These are phyloP conservation scores for Aricia agestis DNA, from an alignment of 1,140 invertebrate species.

Conservation along the genomic window DNA sequence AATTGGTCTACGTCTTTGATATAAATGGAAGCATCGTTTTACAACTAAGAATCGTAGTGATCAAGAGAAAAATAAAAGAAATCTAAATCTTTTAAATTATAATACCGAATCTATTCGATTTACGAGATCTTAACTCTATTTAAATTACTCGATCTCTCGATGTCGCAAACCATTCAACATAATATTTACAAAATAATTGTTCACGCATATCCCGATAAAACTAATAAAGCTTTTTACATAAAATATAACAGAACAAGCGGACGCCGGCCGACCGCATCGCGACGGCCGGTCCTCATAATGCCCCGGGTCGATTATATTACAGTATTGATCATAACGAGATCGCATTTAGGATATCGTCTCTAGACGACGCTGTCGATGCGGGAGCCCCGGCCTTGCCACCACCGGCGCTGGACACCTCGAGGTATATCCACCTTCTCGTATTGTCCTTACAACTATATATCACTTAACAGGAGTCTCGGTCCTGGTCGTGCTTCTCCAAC, in stretches of 20 bases:
- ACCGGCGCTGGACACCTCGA: slow-evolving; percentile 41
- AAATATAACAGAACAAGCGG: slow-evolving; percentile 65
- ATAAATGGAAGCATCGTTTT: slow-evolving; percentile 75
- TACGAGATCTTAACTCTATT: slow-evolving; percentile 27
- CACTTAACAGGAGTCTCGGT: slow-evolving; percentile 69
- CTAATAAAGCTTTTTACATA: slow-evolving; percentile 74
- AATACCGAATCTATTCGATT: slow-evolving; percentile 24
- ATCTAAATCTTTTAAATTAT: slow-evolving; percentile 26
- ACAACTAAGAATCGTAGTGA: slow-evolving; percentile 55
- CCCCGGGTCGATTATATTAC: slow-evolving; percentile 67
- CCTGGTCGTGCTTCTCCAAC: slow-evolving; percentile 71
- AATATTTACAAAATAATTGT: slow-evolving; percentile 60
- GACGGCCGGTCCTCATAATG: slow-evolving; percentile 66
- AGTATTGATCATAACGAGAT: slow-evolving; percentile 73
- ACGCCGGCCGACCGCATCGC: slow-evolving; percentile 59
- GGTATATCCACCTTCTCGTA: slow-evolving; percentile 61
- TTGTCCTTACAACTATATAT: slow-evolving; percentile 50
- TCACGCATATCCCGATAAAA: slow-evolving; percentile 54
- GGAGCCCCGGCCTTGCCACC: slow-evolving; percentile 32
- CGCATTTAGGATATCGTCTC: slow-evolving; percentile 71
- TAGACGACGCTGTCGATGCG: slow-evolving; percentile 58
- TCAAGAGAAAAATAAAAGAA: slow-evolving; percentile 40
- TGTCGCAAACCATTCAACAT: slow-evolving; percentile 57
- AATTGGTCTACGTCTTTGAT: slow-evolving; percentile 72
- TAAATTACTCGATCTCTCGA: slow-evolving; percentile 26